Evolutionary conservation across 64 coral and sea anemone genomes (phyloP).

Genomic region (Astreopora myriophthalma): DNA sequence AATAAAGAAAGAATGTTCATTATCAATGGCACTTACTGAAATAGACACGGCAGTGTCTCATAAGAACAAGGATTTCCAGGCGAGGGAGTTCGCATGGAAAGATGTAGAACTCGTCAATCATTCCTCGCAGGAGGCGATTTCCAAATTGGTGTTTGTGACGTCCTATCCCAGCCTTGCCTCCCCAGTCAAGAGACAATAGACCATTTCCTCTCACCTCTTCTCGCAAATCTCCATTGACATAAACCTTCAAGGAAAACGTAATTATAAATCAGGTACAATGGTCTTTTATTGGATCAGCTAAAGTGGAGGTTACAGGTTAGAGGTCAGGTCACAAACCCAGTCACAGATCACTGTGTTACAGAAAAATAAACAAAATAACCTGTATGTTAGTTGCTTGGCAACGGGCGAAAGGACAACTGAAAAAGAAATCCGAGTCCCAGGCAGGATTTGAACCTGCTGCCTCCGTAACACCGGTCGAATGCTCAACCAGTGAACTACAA

Average conservation of each 20-base stretch:
- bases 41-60: constrained; percentile 95
- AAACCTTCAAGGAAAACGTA: constrained; percentile 69
- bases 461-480: too few species aligned
- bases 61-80: constrained; percentile 87
- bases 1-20: neutral
- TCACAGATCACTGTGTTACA: too few species aligned
- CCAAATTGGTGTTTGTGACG: constrained; percentile 94
- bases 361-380: too few species aligned
- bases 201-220: constrained; percentile 74
- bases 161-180: constrained; percentile 83
- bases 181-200: constrained; percentile 82
- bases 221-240: constrained; percentile 79
- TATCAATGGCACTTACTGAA: constrained; percentile 76
- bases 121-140: constrained; percentile 82
- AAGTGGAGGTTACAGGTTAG: too few species aligned
- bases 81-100: constrained; percentile 93
- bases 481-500: too few species aligned
- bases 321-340: too few species aligned
- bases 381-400: too few species aligned
- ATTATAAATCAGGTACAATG: too few species aligned
- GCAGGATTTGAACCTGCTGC: too few species aligned
- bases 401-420: too few species aligned
- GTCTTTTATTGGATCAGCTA: too few species aligned
- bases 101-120: constrained; percentile 99
- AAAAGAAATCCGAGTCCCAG: too few species aligned